A percentile compares a stretch with the other conserved stretches of the same genome.
These are phyloP conservation scores for Hirundichthys speculiger DNA, from an alignment of 2,113 vertebrate species.

Conservation along the genomic window DNA sequence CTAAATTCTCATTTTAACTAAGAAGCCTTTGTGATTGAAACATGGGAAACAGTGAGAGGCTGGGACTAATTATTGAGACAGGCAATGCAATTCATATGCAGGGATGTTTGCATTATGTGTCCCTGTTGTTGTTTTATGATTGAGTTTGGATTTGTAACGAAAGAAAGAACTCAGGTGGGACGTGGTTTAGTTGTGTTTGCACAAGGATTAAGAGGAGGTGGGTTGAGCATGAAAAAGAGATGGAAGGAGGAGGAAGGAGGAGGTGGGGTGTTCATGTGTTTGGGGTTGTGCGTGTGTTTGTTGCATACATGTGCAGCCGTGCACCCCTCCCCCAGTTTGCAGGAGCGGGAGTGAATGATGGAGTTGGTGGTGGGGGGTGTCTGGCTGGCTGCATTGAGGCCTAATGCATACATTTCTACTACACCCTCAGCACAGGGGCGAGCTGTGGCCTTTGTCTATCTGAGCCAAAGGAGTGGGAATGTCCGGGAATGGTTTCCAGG, in stretches of 20 bases:
- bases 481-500: conserved; percentile 64
- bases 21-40: conserved; percentile 35
- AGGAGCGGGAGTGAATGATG: conserved; percentile 60
- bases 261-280: neutral
- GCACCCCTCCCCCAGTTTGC: conserved; percentile 68
- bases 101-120: conserved; percentile 2
- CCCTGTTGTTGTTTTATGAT: conserved; percentile 7
- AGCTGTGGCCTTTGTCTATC: conserved; percentile 70
- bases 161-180: conserved; percentile 36
- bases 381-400: conserved; percentile 61
- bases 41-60: conserved; percentile 1
- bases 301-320: conserved; percentile 36
- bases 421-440: conserved; percentile 41
- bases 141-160: conserved; percentile 15
- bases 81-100: conserved; percentile 29
- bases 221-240: conserved; percentile 35
- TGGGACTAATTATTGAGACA: conserved; percentile 51
- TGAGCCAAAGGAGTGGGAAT: neutral
- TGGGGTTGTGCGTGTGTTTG: conserved; percentile 42
- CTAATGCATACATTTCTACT: conserved; percentile 63
- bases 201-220: neutral
- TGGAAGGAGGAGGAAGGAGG: neutral
- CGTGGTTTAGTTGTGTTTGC: conserved; percentile 19
- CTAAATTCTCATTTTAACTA: conserved; percentile 32
- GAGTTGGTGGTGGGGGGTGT: conserved; percentile 34